A percentile compares a stretch with the other conserved stretches of the same genome.
These are phyloP conservation scores for Archilochus colubris DNA, from an alignment of 2,113 vertebrate species.

Conservation along the genomic window DNA sequence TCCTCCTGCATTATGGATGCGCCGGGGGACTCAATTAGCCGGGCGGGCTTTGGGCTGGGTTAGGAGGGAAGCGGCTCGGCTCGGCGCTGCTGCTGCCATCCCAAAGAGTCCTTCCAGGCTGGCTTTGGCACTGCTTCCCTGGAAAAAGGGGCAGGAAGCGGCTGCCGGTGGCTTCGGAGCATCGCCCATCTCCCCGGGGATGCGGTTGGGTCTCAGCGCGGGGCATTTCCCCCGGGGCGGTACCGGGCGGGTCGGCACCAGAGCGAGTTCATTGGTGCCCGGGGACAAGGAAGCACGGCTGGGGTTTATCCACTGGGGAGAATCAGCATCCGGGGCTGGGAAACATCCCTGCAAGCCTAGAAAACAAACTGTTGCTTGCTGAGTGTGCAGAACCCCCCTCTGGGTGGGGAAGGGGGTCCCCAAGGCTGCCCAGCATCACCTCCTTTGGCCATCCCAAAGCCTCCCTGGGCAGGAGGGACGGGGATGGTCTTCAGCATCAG, in stretches of 20 bases:
- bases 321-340: not conserved
- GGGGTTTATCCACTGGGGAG: rapidly evolving
- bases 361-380: slow-evolving; percentile 10
- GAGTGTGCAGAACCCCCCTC: rapidly evolving
- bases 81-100: rapidly evolving
- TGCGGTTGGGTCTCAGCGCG: rapidly evolving
- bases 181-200: not conserved
- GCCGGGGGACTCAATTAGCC: slow-evolving; percentile 61
- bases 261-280: rapidly evolving
- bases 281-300: not conserved
- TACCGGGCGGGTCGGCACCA: not conserved
- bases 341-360: rapidly evolving
- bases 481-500: rapidly evolving
- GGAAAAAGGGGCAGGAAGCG: not conserved
- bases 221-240: not conserved
- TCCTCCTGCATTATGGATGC: slow-evolving; percentile 52
- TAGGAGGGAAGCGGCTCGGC: not conserved
- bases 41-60: not conserved
- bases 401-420: rapidly evolving
- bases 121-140: rapidly evolving
- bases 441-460: rapidly evolving
- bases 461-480: not conserved
- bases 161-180: not conserved
- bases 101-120: not conserved
- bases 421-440: rapidly evolving